Evolutionary conservation across 2,797 vertebrate species (phyloP), one percentile per base, ranked within the genome.

Genomic region (Babyrousa celebensis): DNA sequence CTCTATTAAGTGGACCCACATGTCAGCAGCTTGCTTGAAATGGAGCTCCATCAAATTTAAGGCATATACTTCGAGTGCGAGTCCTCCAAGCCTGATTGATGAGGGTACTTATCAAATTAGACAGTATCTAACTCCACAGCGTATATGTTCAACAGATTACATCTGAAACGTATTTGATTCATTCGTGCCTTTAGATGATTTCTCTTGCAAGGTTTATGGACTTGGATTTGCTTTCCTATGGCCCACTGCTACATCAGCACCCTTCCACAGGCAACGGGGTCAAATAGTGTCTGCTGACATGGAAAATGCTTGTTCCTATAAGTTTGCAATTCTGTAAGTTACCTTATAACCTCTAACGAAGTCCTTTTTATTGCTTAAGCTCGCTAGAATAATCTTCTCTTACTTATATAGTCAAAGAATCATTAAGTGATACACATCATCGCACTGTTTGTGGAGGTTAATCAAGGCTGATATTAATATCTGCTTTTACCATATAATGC

Each of bases 1-100:
- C 18, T 75, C 16, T 14, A 71, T 32, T 72, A 88, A 95, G 15
- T 88, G n/a, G 40, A 48, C 48, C 79, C 68, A 87, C 52, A 84
- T 85, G 67, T 91, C 58, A 93, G 25, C 25, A 89, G 56, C 63
- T 93, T 84, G 11, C 23, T 89, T 84, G 27, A 83, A 89, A 71
- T 65, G 70, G 75, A 89, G 2, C 9, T 29, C 23, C n/a, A 54
- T 74, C 36, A 78, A 60, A 84, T 65, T 58, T 54, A 77, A 85
- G 18, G 8, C 21, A 63, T 16, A 63, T 2, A 80, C 20, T 92
- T 85, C 25, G 54, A 92, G 20, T 62, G 7, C 79, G 54, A 90
- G 40, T 93, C 29, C 21, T 79, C 58, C 16, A 43, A 65, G 70
- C 5, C 27, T 91, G 70, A 65, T 14, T 32, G 23, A 84, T 78